Evolutionary conservation across 2,888 invertebrate species (phyloP).

Genomic region (Scaeva pyrastri): DNA sequence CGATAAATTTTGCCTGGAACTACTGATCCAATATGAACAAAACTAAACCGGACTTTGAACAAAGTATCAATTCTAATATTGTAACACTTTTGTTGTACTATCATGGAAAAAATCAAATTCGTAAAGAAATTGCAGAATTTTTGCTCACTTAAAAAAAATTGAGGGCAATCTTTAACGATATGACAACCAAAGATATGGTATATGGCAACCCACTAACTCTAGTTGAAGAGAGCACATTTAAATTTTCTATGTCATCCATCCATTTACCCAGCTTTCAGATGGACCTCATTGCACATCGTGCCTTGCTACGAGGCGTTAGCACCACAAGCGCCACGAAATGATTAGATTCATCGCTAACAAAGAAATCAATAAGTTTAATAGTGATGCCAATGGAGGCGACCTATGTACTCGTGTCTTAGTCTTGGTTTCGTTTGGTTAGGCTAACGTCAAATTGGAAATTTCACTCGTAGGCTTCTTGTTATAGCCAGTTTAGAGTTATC

Average conservation of each 20-base stretch:
- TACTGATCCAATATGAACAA: too few species aligned
- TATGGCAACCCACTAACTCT: conserved; percentile 2
- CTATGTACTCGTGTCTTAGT: background rate
- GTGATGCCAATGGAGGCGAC: conserved; percentile 23
- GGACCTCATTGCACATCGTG: conserved; percentile 65
- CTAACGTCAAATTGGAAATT: conserved; percentile 66
- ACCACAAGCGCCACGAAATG: conserved; percentile 65
- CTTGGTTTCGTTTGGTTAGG: conserved; percentile 34
- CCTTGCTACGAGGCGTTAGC: conserved; percentile 61
- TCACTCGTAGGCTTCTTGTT: conserved; percentile 51
- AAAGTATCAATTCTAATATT: too few species aligned
- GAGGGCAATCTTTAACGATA: too few species aligned
- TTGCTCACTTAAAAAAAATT: too few species aligned
- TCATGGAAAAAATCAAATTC: too few species aligned
- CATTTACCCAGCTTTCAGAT: conserved; percentile 56
- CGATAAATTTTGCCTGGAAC: too few species aligned
- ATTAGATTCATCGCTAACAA: conserved; percentile 36
- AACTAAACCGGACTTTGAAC: too few species aligned
- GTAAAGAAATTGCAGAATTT: too few species aligned
- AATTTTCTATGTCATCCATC: conserved; percentile 74
- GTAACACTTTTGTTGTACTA: too few species aligned
- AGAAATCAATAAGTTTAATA: conserved; percentile 62
- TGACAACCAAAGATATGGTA: background rate
- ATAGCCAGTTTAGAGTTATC: background rate
- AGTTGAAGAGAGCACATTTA: conserved; percentile 62